Evolutionary conservation across 2,888 invertebrate genomes (phyloP).

Genomic region (Masnerella sp.): DNA sequence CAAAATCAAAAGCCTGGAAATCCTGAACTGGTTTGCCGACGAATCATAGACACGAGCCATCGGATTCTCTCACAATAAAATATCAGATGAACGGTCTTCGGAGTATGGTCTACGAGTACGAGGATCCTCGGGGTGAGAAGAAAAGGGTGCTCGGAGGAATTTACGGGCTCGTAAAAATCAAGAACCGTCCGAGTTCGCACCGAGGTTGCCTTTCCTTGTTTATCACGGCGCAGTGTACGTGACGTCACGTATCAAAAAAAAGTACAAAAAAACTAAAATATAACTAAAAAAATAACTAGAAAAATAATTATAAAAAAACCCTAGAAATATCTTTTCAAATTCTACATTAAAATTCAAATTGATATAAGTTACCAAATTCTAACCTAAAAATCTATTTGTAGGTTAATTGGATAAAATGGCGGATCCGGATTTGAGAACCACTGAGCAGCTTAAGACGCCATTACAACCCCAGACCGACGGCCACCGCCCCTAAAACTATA

Average conservation of each 20-base stretch:
- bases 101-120: constrained; percentile 25
- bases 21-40: constrained; percentile 49
- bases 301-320: no score
- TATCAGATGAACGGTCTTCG: constrained; percentile 60
- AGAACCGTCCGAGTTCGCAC: constrained; percentile 73
- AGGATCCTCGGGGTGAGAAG: constrained; percentile 49
- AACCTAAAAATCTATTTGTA: no score
- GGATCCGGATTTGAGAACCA: constrained; percentile 69
- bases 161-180: constrained; percentile 78
- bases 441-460: constrained; percentile 77
- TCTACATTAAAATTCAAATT: no score
- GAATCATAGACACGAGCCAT: constrained; percentile 53
- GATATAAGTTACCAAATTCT: no score
- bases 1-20: constrained; percentile 25
- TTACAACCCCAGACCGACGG: constrained; percentile 73
- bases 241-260: constrained; percentile 10
- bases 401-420: no score
- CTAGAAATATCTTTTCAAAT: no score
- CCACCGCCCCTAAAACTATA: constrained; percentile 77
- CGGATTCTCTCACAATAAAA: constrained; percentile 64
- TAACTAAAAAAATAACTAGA: no score
- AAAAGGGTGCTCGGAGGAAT: constrained; percentile 70
- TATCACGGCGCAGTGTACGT: constrained; percentile 53
- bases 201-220: constrained; percentile 68
- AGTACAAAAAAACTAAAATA: no score